Evolutionary conservation across 2,113 vertebrate species (phyloP).

Genomic region (Aythya baeri): DNA sequence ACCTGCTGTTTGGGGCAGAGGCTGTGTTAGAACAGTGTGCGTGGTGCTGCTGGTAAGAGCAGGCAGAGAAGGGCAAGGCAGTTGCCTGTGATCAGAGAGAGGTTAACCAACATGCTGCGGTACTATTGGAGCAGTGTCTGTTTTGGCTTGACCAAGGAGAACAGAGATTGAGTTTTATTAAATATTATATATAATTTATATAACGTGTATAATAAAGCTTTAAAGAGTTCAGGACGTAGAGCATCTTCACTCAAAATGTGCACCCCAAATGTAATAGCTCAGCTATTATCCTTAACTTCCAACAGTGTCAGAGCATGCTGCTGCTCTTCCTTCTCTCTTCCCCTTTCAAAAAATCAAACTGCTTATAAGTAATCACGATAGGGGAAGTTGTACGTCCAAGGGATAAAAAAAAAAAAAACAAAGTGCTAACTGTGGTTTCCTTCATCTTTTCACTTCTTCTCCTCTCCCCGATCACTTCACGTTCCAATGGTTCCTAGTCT

Average conservation of each 20-base stretch:
- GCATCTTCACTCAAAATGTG: background rate
- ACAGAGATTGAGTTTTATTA: background rate
- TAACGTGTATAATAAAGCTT: background rate
- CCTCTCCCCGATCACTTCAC: constrained; percentile 36
- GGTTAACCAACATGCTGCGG: background rate
- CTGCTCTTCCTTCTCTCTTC: constrained; percentile 35
- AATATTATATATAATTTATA: background rate
- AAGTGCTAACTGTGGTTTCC: constrained; percentile 70
- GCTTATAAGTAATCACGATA: background rate
- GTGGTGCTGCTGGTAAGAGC: constrained; percentile 53
- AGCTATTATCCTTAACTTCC: background rate
- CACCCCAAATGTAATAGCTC: background rate
- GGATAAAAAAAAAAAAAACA: background rate
- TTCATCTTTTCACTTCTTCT: constrained; percentile 61
- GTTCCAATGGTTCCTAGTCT: constrained; percentile 4
- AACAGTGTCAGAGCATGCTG: constrained; percentile 57
- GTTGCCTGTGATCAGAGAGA: background rate
- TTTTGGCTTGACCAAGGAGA: background rate
- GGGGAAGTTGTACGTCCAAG: background rate
- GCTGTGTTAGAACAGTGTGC: constrained; percentile 41
- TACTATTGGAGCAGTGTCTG: background rate
- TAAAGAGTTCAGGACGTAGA: background rate
- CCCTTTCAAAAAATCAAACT: background rate
- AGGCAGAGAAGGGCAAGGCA: constrained; percentile 36
- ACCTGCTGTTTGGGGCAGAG: constrained; percentile 42